A percentile compares a stretch with the other conserved stretches of the same genome.
Evolutionary conservation across 2,113 vertebrate species (phyloP).

Genomic region (Phocoena phocoena): DNA sequence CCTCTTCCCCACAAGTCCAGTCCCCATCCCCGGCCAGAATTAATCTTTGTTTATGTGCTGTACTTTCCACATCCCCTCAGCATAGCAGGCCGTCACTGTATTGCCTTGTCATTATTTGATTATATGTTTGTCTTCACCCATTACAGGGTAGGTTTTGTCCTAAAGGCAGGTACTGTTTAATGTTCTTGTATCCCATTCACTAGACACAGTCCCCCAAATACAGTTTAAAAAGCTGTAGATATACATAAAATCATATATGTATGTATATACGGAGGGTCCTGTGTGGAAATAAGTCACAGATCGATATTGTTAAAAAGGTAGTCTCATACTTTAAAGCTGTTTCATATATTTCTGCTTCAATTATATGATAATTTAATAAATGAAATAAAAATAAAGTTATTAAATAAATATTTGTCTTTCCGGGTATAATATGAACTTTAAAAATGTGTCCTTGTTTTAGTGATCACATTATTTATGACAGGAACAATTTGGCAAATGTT

Average conservation of each 20-base stretch:
- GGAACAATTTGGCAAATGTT: not conserved
- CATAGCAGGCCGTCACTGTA: accelerated
- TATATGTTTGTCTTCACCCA: not conserved
- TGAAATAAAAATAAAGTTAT: not conserved
- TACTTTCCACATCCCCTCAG: not conserved
- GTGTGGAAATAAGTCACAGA: not conserved
- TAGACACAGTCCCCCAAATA: not conserved
- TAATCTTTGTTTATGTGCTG: not conserved
- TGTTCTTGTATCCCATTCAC: not conserved
- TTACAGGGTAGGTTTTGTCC: not conserved
- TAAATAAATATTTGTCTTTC: not conserved
- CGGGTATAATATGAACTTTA: not conserved
- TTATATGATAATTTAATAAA: not conserved
- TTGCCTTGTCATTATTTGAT: not conserved
- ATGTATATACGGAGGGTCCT: not conserved
- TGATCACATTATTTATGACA: not conserved
- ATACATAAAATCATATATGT: not conserved
- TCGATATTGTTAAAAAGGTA: not conserved
- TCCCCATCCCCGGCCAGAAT: too few relatives aligned
- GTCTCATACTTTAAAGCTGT: not conserved
- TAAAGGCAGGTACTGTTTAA: not conserved
- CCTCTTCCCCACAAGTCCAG: not conserved
- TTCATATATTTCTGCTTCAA: not conserved
- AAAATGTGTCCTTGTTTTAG: not conserved
- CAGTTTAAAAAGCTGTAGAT: not conserved